phyloP scores from a whole-genome alignment of 1,140 invertebrate genomes.

The Theocolax elegans region DNA sequence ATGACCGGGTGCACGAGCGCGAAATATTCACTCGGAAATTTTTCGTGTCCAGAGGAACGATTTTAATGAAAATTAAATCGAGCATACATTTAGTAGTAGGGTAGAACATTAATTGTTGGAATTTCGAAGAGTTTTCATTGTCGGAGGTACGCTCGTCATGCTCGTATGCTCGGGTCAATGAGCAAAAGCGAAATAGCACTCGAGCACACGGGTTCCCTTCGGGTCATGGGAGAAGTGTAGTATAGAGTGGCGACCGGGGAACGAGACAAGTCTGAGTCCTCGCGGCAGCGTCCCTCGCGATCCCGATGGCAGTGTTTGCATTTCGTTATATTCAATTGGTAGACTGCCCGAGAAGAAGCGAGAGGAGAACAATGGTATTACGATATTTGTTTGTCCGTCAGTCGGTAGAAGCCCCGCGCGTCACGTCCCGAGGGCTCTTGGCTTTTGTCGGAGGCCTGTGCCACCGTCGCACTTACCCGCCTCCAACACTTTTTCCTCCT shows the following conservation, averaged over 20 bases:
- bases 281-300: slow-evolving; percentile 49
- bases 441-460: slow-evolving; percentile 49
- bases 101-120: slow-evolving; percentile 35
- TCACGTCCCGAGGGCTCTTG: slow-evolving; percentile 54
- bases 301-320: slow-evolving; percentile 62
- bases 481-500: slow-evolving; percentile 32
- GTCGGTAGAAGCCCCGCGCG: slow-evolving; percentile 51
- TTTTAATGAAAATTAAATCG: too few relatives aligned
- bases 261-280: neutral
- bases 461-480: slow-evolving; percentile 31
- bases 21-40: slow-evolving; percentile 28
- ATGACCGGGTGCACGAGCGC: slow-evolving; percentile 18
- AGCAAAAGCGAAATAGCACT: slow-evolving; percentile 41
- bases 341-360: slow-evolving; percentile 54
- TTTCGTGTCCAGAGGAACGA: slow-evolving; percentile 16
- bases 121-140: slow-evolving; percentile 38
- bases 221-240: slow-evolving; percentile 13
- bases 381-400: slow-evolving; percentile 65
- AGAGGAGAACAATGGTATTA: slow-evolving; percentile 65
- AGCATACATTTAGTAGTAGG: neutral
- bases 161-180: slow-evolving; percentile 36
- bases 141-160: neutral
- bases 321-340: slow-evolving; percentile 68
- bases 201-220: slow-evolving; percentile 24
- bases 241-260: neutral